These are phyloP conservation scores for Eledona agricola DNA, from an alignment of 2,888 invertebrate genomes.

Conservation along the genomic window DNA sequence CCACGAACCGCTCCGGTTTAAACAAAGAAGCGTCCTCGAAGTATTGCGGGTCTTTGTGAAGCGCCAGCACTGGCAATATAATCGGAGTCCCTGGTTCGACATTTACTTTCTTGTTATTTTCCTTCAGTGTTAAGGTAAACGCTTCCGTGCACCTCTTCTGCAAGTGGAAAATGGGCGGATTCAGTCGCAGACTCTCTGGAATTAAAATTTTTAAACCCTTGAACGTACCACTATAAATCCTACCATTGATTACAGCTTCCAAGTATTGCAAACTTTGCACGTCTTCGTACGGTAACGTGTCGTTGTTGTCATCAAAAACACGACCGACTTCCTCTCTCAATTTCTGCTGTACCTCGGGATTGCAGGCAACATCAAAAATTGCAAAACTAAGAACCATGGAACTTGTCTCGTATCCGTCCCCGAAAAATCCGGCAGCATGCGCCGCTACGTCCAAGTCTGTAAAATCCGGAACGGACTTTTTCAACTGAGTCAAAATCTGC, in stretches of 20 bases:
- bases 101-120: slow-evolving; percentile 23
- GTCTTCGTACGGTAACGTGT: slow-evolving; percentile 58
- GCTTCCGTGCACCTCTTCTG: slow-evolving; percentile 43
- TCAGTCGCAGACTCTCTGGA: slow-evolving; percentile 39
- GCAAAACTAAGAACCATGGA: slow-evolving; percentile 58
- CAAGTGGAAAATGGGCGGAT: slow-evolving; percentile 47
- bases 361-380: slow-evolving; percentile 58
- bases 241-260: slow-evolving; percentile 60
- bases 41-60: slow-evolving; percentile 42
- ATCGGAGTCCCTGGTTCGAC: slow-evolving; percentile 42
- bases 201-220: not conserved
- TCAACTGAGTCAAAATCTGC: slow-evolving; percentile 57
- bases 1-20: slow-evolving; percentile 45
- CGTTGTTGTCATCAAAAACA: slow-evolving; percentile 50
- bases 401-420: slow-evolving; percentile 64
- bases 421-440: slow-evolving; percentile 61
- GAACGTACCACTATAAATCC: not conserved
- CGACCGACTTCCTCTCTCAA: slow-evolving; percentile 58
- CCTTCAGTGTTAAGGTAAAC: slow-evolving; percentile 39
- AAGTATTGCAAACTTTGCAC: slow-evolving; percentile 62
- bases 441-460: slow-evolving; percentile 53
- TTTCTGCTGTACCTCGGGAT: slow-evolving; percentile 60
- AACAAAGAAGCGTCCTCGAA: slow-evolving; percentile 41
- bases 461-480: slow-evolving; percentile 42
- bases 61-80: slow-evolving; percentile 38